Percentiles rank a stretch among this genome's conserved stretches.
These are phyloP conservation scores for Brachionus rubens DNA, from an alignment of 1,140 invertebrate species.

Conservation along the genomic window DNA sequence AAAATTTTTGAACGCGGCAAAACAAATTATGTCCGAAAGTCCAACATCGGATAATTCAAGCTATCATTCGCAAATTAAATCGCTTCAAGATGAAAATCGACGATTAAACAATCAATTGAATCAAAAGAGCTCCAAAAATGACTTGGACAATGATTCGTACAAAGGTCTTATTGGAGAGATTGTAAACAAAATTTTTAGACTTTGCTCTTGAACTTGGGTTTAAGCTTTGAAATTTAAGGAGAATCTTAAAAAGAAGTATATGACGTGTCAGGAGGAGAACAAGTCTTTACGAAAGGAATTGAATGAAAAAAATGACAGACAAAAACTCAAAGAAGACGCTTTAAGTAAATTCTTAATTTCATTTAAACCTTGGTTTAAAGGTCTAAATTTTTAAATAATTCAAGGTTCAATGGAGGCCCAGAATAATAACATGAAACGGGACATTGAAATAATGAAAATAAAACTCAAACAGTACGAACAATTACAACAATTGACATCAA, in stretches of 20 bases:
- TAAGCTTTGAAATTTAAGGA: neutral
- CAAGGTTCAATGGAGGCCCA: neutral
- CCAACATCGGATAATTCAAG: conserved; percentile 47
- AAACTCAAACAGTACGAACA: conserved; percentile 56
- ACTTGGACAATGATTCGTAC: neutral
- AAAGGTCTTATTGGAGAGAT: conserved; percentile 7
- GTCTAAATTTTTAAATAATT: too few relatives aligned
- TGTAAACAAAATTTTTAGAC: neutral
- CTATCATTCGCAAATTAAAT: conserved; percentile 12
- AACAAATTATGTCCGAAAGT: conserved; percentile 45
- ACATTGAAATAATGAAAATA: conserved; percentile 53
- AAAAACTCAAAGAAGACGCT: conserved; percentile 1
- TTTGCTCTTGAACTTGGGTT: neutral
- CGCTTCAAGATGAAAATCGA: conserved; percentile 3
- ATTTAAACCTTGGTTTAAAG: too few relatives aligned
- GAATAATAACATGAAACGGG: conserved; percentile 47
- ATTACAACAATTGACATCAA: conserved; percentile 56
- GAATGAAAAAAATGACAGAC: conserved; percentile 7
- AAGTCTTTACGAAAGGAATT: conserved; percentile 5
- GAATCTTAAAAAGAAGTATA: conserved; percentile 25
- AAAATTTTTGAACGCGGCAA: conserved; percentile 51
- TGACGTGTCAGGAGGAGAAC: neutral
- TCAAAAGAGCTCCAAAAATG: conserved; percentile 9
- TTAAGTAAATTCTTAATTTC: neutral
- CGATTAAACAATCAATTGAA: conserved; percentile 16